These are phyloP conservation scores for Lonchura striata DNA, from an alignment of 2,113 vertebrate genomes.

Conservation along the genomic window DNA sequence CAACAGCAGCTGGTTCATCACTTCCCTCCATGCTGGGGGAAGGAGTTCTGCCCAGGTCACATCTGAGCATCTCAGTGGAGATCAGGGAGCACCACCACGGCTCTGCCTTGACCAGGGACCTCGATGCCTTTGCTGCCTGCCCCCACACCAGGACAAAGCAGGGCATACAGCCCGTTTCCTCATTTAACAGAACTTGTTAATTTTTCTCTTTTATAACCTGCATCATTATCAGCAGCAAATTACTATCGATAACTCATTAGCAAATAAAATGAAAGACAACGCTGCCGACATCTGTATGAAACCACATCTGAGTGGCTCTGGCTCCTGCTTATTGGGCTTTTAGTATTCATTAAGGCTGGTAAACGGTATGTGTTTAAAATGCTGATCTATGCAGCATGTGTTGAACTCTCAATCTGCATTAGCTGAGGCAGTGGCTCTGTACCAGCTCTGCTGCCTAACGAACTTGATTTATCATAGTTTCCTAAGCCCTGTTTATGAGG, in stretches of 20 bases:
- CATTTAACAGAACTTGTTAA: constrained; percentile 53
- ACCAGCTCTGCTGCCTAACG: constrained; percentile 47
- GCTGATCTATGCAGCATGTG: constrained; percentile 62
- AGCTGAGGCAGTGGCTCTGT: constrained; percentile 61
- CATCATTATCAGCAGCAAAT: constrained; percentile 66
- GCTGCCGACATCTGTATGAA: constrained; percentile 70
- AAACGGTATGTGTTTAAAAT: constrained; percentile 63
- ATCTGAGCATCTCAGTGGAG: background rate
- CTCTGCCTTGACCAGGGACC: background rate
- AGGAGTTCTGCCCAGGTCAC: background rate
- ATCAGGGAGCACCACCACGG: background rate
- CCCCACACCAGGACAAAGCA: background rate
- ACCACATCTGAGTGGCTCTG: constrained; percentile 47
- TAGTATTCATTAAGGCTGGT: constrained; percentile 72
- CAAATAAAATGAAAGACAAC: constrained; percentile 76
- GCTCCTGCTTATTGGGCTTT: constrained; percentile 66
- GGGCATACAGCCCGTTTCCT: background rate
- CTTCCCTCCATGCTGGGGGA: background rate
- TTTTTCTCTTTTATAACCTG: constrained; percentile 71
- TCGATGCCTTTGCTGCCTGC: background rate
- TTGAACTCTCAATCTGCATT: constrained; percentile 69
- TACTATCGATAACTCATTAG: constrained; percentile 78
- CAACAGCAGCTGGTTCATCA: background rate
- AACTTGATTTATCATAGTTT: constrained; percentile 66
- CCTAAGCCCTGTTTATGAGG: constrained; percentile 56